Conservation (phyloP, 2,888 invertebrate genomes). For the Augochlorella aurata region DNA sequence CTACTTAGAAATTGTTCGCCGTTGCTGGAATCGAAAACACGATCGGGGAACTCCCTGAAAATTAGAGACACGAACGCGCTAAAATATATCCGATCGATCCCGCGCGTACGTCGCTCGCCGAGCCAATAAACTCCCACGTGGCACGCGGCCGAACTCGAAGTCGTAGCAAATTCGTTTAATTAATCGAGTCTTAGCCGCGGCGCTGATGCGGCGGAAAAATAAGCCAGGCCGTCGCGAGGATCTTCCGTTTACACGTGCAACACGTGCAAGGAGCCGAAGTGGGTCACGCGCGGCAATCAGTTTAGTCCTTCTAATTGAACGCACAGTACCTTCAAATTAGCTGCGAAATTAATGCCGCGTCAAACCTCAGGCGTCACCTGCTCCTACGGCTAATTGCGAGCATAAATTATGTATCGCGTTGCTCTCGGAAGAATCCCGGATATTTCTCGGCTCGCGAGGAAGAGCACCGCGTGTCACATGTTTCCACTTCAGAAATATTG, state of each 20-base stretch:
- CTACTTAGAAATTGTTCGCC: slow-evolving; percentile 2
- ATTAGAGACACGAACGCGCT: not conserved
- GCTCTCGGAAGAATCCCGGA: not conserved
- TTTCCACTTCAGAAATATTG: too few relatives aligned
- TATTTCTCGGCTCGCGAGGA: too few relatives aligned
- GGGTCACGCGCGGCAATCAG: slow-evolving; percentile 32
- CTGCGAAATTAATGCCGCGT: slow-evolving; percentile 29
- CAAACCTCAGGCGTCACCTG: not conserved
- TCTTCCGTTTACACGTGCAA: not conserved
- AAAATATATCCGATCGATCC: not conserved
- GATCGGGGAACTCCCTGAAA: not conserved
- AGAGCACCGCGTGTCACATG: too few relatives aligned
- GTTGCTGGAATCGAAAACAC: not conserved
- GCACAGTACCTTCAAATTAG: slow-evolving; percentile 42
- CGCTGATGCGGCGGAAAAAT: not conserved
- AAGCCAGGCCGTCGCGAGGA: not conserved
- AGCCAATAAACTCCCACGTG: not conserved
- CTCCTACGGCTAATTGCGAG: not conserved
- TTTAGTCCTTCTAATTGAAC: slow-evolving; percentile 42
- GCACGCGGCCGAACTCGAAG: too few relatives aligned
- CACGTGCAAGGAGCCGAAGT: slow-evolving; percentile 3
- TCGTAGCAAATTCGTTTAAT: not conserved
- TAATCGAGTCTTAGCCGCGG: not conserved
- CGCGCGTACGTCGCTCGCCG: not conserved
- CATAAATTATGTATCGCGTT: not conserved